phyloP scores from a whole-genome alignment of 2,113 vertebrate genomes.

The Heloderma charlesbogerti region DNA sequence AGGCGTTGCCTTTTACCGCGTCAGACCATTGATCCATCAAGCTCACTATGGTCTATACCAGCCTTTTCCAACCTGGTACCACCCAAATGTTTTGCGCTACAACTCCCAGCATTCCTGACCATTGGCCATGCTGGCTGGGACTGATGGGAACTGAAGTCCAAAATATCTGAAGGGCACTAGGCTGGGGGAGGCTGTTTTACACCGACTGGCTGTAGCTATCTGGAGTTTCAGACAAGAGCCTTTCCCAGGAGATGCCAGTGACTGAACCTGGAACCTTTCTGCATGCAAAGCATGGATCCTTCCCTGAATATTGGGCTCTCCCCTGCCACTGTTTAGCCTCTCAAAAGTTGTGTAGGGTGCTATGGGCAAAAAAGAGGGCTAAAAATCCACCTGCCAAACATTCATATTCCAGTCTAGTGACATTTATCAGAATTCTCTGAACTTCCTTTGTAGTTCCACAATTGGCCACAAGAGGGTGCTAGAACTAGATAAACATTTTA shows the following conservation, averaged over 20 bases:
- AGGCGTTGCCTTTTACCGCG: no score
- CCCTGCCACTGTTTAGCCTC: neutral
- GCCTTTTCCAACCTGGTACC: neutral
- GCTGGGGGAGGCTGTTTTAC: neutral
- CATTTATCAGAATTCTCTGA: neutral
- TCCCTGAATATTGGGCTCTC: neutral
- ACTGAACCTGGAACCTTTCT: no score
- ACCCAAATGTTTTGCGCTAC: neutral
- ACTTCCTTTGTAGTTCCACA: neutral
- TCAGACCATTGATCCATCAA: no score
- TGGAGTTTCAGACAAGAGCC: no score
- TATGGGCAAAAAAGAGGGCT: no score
- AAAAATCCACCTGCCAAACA: no score
- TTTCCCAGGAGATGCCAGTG: no score
- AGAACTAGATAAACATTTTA: neutral
- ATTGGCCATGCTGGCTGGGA: no score
- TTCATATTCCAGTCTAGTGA: neutral
- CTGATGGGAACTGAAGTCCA: neutral
- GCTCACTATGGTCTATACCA: neutral
- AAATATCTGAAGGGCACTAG: neutral
- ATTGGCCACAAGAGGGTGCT: neutral
- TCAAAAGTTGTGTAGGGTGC: neutral
- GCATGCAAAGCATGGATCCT: no score
- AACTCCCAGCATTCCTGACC: neutral
- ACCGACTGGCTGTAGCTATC: neutral